These are phyloP conservation scores for Drosophila takahashii DNA, from an alignment of 1,140 invertebrate species.

Conservation along the genomic window DNA sequence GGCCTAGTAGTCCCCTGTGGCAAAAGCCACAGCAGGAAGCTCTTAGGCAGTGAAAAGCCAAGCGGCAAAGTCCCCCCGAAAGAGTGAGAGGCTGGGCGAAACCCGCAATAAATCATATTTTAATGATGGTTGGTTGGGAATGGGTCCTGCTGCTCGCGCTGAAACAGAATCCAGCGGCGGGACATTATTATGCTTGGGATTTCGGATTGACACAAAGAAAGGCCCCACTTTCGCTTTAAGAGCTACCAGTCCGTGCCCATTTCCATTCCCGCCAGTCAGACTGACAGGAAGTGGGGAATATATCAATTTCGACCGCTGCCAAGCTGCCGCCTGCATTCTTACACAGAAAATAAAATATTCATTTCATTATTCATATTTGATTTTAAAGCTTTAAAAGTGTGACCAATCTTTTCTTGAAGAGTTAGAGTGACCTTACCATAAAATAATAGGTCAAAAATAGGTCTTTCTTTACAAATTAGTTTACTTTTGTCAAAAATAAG, in stretches of 20 bases:
- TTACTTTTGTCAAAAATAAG: too few species aligned
- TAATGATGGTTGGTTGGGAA: constrained; percentile 73
- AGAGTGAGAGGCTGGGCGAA: constrained; percentile 17
- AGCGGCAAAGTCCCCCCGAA: constrained; percentile 43
- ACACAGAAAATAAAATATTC: constrained; percentile 9
- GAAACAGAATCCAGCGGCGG: constrained; percentile 64
- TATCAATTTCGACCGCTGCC: constrained; percentile 54
- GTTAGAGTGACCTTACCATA: background rate
- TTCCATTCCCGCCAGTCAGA: constrained; percentile 27
- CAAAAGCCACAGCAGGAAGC: constrained; percentile 32
- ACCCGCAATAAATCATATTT: constrained; percentile 75
- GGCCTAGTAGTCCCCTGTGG: constrained; percentile 27
- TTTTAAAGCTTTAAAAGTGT: background rate
- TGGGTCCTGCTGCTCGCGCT: constrained; percentile 46
- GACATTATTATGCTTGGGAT: constrained; percentile 57
- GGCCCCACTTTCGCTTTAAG: constrained; percentile 8
- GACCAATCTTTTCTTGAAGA: background rate
- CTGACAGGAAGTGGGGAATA: constrained; percentile 58
- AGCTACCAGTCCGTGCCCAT: constrained; percentile 16
- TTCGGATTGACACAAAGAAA: constrained; percentile 54
- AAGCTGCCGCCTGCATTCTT: constrained; percentile 27
- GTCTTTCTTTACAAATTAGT: too few species aligned
- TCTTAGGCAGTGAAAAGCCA: constrained; percentile 40
- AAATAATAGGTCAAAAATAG: background rate
- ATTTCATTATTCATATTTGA: background rate